Evolutionary conservation across 2,797 vertebrate species (phyloP), one percentile per base, ranked within the genome.

Genomic region (Malurus splendens): DNA sequence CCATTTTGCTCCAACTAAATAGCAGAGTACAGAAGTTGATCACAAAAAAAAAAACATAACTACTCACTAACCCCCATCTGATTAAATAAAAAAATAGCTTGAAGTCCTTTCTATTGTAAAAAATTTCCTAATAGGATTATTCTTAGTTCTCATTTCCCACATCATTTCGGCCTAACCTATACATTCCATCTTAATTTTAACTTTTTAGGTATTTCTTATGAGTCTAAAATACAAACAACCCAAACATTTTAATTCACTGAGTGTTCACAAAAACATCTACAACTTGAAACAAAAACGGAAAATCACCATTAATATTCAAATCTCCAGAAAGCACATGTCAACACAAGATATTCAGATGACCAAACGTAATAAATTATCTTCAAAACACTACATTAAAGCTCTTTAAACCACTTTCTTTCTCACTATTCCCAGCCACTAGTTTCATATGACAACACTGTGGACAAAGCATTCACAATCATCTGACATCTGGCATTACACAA

Each of bases 91-190:
- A 86, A 70, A 52, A 4, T 3, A 73, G 36, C 16, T 19, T 44
- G 2, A 6, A 61, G 38, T 28, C 28, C 20, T 50, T 74, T n/a
- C 7, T 59, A 28, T 0, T 42, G 41, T 2, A 50, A 50, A 73
- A 81, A 55, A 62, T 1, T 45, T 15, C 6, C 11, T 19, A 55
- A 8, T 24, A 67, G 12, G 44, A 56, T 59, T 32, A 28, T 33
- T n/a, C 22, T 0, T 0, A 74, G 11, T 28, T 65, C 5, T 4
- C 6, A 18, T n/a, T 68, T 60, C 25, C 18, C 22, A 38, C 12
- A 36, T 27, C 39, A 59, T 24, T 82, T 61, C 42, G 82, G 47
- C 7, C 25, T 54, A 50, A 66, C 9, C 38, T 51, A 18, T 8
- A 27, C 1, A 18, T 30, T 28, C 38, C 32, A 51, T 9, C 12